Evolutionary conservation across 2,888 invertebrate species (phyloP).

Genomic region (Lordiphosa andalusiaca): DNA sequence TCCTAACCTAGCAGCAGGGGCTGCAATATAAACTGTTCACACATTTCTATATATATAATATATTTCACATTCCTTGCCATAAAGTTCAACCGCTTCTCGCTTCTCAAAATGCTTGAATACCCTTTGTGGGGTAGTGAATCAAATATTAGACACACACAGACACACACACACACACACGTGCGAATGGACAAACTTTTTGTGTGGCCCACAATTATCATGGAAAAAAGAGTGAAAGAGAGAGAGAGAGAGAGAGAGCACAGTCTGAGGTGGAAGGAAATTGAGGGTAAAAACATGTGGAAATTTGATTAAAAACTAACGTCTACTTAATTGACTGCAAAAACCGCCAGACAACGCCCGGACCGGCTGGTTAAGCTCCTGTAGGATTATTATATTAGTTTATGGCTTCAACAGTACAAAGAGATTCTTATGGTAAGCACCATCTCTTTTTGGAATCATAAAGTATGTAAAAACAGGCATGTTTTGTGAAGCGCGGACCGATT

Average conservation of each 20-base stretch:
- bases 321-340: conserved; percentile 54
- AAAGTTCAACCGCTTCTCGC: no score
- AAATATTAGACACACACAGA: conserved; percentile 15
- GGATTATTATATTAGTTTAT: no score
- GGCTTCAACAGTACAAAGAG: no score
- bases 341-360: conserved; percentile 24
- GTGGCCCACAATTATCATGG: conserved; percentile 32
- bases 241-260: conserved; percentile 6
- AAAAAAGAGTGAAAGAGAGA: conserved; percentile 3
- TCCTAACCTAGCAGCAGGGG: no score
- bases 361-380: background rate
- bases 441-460: no score
- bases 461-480: no score
- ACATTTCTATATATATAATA: no score
- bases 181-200: conserved; percentile 6
- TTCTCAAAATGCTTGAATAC: no score
- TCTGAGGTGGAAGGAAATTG: conserved; percentile 21
- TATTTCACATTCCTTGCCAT: no score
- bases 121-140: conserved; percentile 8
- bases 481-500: no score
- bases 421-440: no score
- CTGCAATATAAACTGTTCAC: no score
- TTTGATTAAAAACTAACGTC: conserved; percentile 66
- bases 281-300: conserved; percentile 45
- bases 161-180: conserved; percentile 8